Percentiles rank a stretch among this genome's conserved stretches.
phyloP scores from a whole-genome alignment of 2,113 vertebrate genomes.

The Etheostoma spectabile region DNA sequence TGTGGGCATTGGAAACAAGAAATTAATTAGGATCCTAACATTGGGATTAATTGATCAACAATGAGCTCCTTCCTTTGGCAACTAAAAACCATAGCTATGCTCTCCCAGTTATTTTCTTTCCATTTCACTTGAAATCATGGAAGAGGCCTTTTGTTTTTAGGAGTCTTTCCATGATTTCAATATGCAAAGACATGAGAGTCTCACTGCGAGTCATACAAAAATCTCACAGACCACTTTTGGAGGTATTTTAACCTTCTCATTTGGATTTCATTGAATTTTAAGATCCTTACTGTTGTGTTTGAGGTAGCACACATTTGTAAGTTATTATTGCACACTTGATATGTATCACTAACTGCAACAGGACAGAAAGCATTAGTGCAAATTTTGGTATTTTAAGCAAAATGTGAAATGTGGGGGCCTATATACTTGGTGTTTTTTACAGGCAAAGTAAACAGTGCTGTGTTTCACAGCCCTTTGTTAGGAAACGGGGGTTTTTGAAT shows the following conservation, averaged over 20 bases:
- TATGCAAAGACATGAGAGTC: background rate
- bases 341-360: constrained; percentile 23
- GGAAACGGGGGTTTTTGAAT: background rate
- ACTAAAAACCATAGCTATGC: background rate
- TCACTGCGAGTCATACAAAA: background rate
- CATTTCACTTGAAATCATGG: constrained; percentile 3
- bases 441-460: constrained; percentile 13
- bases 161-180: constrained; percentile 20
- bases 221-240: background rate
- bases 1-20: constrained; percentile 38
- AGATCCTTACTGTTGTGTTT: constrained; percentile 11
- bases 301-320: background rate
- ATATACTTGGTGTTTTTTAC: constrained; percentile 25
- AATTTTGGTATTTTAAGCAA: constrained; percentile 27
- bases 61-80: constrained; percentile 1
- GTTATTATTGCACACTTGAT: constrained; percentile 43
- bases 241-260: background rate
- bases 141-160: constrained; percentile 8
- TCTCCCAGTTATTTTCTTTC: background rate
- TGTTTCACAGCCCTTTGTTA: constrained; percentile 54
- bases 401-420: constrained; percentile 8
- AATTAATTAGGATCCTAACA: background rate
- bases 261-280: constrained; percentile 28
- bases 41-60: background rate
- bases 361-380: background rate